Percentiles rank a stretch among this genome's conserved stretches.
Evolutionary conservation across 2,888 invertebrate genomes (phyloP).

Genomic region (Rhagonycha lutea): DNA sequence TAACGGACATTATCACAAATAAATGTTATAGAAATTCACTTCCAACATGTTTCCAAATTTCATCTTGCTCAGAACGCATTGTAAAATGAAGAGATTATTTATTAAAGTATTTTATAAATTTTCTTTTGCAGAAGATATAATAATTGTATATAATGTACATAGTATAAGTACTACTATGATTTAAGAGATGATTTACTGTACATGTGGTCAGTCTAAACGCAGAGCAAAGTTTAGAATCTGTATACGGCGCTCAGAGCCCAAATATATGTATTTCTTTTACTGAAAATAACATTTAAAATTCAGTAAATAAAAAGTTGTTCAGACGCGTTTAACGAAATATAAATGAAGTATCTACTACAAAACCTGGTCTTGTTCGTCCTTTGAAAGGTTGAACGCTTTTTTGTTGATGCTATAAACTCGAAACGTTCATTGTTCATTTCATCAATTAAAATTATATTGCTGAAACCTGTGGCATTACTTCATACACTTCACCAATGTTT

Average conservation of each 20-base stretch:
- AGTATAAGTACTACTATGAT: neutral
- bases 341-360: constrained; percentile 2
- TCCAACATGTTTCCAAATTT: neutral
- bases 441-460: constrained; percentile 18
- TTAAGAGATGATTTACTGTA: neutral
- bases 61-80: neutral
- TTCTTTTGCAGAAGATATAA: neutral
- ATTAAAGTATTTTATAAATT: neutral
- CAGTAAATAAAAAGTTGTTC: neutral
- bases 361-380: constrained; percentile 32
- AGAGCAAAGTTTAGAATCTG: neutral
- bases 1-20: too few relatives aligned
- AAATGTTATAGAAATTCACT: too few relatives aligned
- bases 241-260: neutral
- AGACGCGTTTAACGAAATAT: neutral
- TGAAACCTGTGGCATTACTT: neutral
- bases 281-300: neutral
- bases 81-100: neutral
- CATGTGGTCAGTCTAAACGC: neutral
- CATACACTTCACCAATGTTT: neutral
- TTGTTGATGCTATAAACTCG: constrained; percentile 21
- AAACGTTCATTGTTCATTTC: constrained; percentile 13
- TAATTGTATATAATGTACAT: neutral
- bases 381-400: constrained; percentile 32
- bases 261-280: neutral